Percentiles rank a stretch among this genome's conserved stretches.
Conservation (phyloP, 2,113 vertebrate species). For the Galeopterus variegatus region DNA sequence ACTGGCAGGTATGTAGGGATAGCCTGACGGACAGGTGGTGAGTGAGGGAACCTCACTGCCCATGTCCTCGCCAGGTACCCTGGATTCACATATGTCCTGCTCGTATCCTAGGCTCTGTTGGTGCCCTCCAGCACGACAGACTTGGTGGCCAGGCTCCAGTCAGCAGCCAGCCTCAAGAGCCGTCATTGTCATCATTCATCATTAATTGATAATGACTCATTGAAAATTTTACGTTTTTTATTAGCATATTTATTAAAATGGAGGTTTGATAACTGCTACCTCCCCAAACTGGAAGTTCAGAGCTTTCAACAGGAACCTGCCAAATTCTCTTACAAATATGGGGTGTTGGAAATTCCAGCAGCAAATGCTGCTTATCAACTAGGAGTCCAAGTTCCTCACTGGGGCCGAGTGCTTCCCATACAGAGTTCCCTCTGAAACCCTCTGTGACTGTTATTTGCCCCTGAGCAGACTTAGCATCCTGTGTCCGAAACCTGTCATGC, state of each 20-base stretch:
- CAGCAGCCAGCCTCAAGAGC: slow-evolving; percentile 73
- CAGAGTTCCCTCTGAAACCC: neutral
- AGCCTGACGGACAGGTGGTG: slow-evolving; percentile 70
- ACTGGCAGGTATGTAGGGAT: slow-evolving; percentile 80
- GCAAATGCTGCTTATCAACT: neutral
- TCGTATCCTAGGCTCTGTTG: slow-evolving; percentile 69
- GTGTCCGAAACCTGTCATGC: neutral
- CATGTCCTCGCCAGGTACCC: slow-evolving; percentile 75
- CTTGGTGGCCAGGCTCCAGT: slow-evolving; percentile 78
- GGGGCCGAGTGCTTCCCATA: fast-evolving
- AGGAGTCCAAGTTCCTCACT: neutral
- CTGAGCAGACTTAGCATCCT: neutral
- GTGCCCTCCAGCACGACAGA: slow-evolving; percentile 42
- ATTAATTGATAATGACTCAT: slow-evolving; percentile 81
- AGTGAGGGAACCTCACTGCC: slow-evolving; percentile 72
- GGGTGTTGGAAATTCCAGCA: neutral
- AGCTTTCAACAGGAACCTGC: slow-evolving; percentile 50
- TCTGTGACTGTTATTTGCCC: neutral
- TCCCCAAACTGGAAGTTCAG: slow-evolving; percentile 67
- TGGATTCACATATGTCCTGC: slow-evolving; percentile 71
- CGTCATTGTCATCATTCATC: slow-evolving; percentile 66
- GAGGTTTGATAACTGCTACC: slow-evolving; percentile 64
- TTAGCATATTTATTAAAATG: slow-evolving; percentile 82
- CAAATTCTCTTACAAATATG: slow-evolving; percentile 65
- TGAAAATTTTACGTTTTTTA: slow-evolving; percentile 79